Conservation (phyloP, 2,113 vertebrate genomes). For the Pachyramphus minor region DNA sequence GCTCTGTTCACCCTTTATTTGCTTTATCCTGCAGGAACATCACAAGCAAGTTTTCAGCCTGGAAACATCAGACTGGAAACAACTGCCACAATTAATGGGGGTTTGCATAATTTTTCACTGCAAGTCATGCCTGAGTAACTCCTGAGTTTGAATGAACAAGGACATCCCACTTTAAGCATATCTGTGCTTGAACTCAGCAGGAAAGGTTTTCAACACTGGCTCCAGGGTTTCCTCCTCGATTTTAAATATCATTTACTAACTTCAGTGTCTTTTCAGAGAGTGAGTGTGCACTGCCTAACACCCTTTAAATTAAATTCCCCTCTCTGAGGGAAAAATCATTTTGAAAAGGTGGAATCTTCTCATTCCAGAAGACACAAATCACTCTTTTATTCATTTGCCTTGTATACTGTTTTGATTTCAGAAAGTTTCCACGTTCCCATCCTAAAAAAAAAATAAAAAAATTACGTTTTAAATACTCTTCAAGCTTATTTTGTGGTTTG, state of each 20-base stretch:
- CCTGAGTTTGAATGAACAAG: neutral
- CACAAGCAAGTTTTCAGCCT: neutral
- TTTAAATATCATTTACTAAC: neutral
- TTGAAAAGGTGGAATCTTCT: neutral
- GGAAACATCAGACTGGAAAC: neutral
- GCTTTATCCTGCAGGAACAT: neutral
- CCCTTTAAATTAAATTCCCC: neutral
- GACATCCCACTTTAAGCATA: neutral
- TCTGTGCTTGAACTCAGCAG: neutral
- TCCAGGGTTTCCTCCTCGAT: neutral
- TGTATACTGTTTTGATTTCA: accelerated
- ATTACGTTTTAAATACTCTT: accelerated
- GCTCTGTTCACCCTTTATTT: neutral
- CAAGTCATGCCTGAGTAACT: neutral
- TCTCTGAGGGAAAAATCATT: neutral
- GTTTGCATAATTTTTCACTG: neutral
- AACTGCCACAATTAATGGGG: neutral
- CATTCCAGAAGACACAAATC: neutral
- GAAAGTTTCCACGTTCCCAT: neutral
- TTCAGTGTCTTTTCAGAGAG: neutral
- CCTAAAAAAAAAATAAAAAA: neutral
- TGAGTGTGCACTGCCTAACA: neutral
- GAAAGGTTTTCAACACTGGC: neutral
- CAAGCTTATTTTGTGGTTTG: neutral
- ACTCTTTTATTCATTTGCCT: neutral